Evolutionary conservation across 2,113 vertebrate species (phyloP).

Genomic region (Mobula birostris): DNA sequence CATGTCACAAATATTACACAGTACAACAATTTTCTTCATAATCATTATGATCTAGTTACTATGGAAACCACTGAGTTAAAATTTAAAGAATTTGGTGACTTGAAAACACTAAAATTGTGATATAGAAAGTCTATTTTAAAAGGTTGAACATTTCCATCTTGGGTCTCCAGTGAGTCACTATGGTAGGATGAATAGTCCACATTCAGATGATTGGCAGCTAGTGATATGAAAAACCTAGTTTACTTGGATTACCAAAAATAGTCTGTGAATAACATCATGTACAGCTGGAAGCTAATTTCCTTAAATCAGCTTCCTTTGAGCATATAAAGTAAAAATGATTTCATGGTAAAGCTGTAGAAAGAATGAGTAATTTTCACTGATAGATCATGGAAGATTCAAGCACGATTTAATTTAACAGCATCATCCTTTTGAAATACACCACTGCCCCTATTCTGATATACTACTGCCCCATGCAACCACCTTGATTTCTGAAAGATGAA

Average conservation of each 20-base stretch:
- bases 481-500: background rate
- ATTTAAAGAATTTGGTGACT: background rate
- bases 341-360: background rate
- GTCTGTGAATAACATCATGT: background rate
- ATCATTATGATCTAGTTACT: background rate
- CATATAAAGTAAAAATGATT: slow-evolving; percentile 8
- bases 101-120: background rate
- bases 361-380: background rate
- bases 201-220: background rate
- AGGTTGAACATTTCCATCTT: background rate
- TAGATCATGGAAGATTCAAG: background rate
- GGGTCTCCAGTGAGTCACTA: background rate
- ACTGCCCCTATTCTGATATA: background rate
- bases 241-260: slow-evolving; percentile 30
- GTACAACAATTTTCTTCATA: background rate
- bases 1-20: no score
- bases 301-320: slow-evolving; percentile 4
- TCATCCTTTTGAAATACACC: background rate
- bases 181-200: background rate
- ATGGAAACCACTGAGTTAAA: background rate
- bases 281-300: slow-evolving; percentile 14
- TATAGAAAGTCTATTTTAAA: slow-evolving; percentile 26
- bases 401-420: background rate
- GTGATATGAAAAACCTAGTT: background rate
- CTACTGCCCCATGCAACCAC: background rate